Percentiles rank a stretch among this genome's conserved stretches.
phyloP scores from a whole-genome alignment of 2,113 vertebrate species.

The Zosterops lateralis region DNA sequence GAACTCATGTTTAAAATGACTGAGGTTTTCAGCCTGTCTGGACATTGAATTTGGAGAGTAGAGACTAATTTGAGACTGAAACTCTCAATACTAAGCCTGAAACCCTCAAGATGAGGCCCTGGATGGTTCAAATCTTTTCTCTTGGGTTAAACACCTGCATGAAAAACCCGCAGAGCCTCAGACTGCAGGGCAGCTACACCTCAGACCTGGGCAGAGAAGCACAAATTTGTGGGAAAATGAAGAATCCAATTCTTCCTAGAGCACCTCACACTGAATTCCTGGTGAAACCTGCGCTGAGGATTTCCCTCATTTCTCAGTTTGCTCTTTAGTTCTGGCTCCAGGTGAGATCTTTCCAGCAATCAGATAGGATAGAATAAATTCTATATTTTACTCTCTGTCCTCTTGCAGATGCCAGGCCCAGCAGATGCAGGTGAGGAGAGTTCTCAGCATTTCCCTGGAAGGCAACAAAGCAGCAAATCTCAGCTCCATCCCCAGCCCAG shows the following conservation, averaged over 20 bases:
- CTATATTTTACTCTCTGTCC: background rate
- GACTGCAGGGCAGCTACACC: background rate
- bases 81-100: background rate
- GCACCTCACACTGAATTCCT: background rate
- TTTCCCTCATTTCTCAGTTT: background rate
- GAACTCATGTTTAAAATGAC: background rate
- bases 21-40: background rate
- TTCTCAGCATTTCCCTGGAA: slow-evolving; percentile 24
- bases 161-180: background rate
- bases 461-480: background rate
- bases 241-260: background rate
- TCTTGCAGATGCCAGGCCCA: background rate
- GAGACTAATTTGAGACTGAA: background rate
- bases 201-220: background rate
- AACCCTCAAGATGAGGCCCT: background rate
- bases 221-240: background rate
- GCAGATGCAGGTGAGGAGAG: background rate
- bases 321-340: background rate
- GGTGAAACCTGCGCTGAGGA: background rate
- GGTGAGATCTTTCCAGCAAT: background rate
- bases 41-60: fast-evolving
- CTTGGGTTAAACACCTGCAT: background rate
- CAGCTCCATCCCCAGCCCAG: background rate
- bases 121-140: background rate
- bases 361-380: background rate